These are phyloP conservation scores for Esperia sulphurella DNA, from an alignment of 2,888 invertebrate genomes.

Conservation along the genomic window DNA sequence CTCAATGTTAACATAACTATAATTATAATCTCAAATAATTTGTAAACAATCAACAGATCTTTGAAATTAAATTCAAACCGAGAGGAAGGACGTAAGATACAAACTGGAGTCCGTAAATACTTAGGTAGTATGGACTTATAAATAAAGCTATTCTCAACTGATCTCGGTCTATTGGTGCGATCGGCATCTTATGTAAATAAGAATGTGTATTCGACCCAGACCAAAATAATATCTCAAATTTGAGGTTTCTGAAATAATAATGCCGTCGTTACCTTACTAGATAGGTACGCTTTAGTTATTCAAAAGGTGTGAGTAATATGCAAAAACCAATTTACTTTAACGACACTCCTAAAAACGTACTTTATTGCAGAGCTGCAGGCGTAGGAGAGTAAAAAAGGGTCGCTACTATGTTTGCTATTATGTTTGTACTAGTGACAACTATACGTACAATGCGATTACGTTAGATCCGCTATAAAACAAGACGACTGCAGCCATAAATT, in stretches of 20 bases:
- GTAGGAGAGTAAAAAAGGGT: neutral
- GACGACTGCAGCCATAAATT: slow-evolving; percentile 21
- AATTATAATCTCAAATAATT: neutral
- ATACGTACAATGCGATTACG: slow-evolving; percentile 11
- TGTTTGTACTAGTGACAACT: neutral
- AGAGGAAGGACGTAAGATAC: slow-evolving; percentile 15
- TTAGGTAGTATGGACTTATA: slow-evolving; percentile 4
- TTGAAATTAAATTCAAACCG: slow-evolving; percentile 29
- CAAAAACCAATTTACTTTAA: neutral
- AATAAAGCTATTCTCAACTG: slow-evolving; percentile 9
- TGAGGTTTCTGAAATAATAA: slow-evolving; percentile 1
- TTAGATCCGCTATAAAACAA: slow-evolving; percentile 18
- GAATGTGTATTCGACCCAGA: neutral
- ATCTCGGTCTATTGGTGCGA: slow-evolving; percentile 6
- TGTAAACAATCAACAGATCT: slow-evolving; percentile 14
- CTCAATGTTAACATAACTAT: neutral
- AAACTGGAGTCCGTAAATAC: slow-evolving; percentile 4
- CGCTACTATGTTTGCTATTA: neutral
- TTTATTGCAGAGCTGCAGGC: neutral
- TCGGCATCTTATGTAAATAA: slow-evolving; percentile 6
- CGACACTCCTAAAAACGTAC: neutral
- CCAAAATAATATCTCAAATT: neutral
- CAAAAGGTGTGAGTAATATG: neutral
- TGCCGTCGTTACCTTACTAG: neutral
- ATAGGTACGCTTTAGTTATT: slow-evolving; percentile 1